Evolutionary conservation across 2,888 invertebrate genomes (phyloP), one percentile per base, ranked within the genome.

Genomic region (Protonemura montana): DNA sequence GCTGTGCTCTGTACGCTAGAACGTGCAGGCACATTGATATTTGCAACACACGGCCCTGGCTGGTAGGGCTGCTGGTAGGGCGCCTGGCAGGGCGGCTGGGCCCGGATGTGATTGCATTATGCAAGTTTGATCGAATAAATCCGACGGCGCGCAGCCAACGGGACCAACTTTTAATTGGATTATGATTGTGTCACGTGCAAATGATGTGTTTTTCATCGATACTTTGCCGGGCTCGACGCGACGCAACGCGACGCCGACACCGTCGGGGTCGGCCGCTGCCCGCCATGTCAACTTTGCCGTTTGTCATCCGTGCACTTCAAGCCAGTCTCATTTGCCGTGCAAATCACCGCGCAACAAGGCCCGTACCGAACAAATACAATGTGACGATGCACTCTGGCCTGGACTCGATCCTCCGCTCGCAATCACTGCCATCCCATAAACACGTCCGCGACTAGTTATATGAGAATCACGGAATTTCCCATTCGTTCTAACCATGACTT

Each of bases 141-240:
- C 78, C 28, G 78, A 5, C 27, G 13, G 2, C 21, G 1, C 78
- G 28, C 25, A 13, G 78, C 25, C 27, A 26, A 26, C 84, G 86
- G 42, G 83, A 86, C 85, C 41, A 87, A 87, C 41, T 87, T 87
- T 87, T 87, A 86, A 87, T 87, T 87, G 86, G 87, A 87, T 87
- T 87, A 86, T 86, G 87, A 87, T 86, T 87, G 28, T 30, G 30
- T 81, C 30, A 81, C 81, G 28, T 29, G 81, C 5, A 81, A 81
- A 81, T 81, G 28, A 81, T 81, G 81, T 30, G 30, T 30, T 29
- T 81, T 81, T 81, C 28, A 81, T 28, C 78, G 78, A 59, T 59
- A 59, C 59, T 59, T 59, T 27, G 78, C 78, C n/a, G n/a, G n/a
- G n/a, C n/a, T 3, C 78, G 28, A 0, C 5, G 35, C 35, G 35